Percentiles rank a stretch among this genome's conserved stretches.
Conservation (phyloP, 2,797 vertebrate genomes). For the Muraenolepis orangiensis region DNA sequence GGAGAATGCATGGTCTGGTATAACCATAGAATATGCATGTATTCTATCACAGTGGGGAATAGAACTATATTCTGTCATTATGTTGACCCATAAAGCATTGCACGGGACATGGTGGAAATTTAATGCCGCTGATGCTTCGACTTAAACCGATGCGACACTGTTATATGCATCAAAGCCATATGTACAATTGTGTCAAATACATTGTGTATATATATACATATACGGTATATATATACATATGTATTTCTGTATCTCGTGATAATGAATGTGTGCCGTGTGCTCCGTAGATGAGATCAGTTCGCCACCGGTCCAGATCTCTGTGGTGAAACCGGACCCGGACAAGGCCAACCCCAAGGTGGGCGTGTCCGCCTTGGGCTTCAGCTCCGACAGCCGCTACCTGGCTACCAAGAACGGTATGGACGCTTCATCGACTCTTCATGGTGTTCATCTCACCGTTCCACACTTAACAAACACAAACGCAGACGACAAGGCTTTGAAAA, state of each 20-base stretch:
- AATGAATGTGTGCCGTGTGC: background rate
- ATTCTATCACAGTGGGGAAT: too few relatives aligned
- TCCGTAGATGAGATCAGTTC: slow-evolving; percentile 80
- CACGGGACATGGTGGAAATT: background rate
- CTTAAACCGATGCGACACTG: background rate
- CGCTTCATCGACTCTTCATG: background rate
- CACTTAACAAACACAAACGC: background rate
- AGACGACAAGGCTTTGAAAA: background rate
- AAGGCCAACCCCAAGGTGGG: slow-evolving; percentile 93
- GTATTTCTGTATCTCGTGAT: background rate
- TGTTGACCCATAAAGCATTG: background rate
- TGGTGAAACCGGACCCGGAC: slow-evolving; percentile 83
- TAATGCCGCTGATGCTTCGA: background rate
- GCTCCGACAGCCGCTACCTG: slow-evolving; percentile 87
- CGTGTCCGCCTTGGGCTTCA: slow-evolving; percentile 85
- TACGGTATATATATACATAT: too few relatives aligned
- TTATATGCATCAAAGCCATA: background rate
- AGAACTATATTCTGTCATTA: background rate
- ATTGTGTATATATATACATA: too few relatives aligned
- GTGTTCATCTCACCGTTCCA: background rate
- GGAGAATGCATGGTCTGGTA: background rate
- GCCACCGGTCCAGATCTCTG: slow-evolving; percentile 79
- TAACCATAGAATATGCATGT: background rate
- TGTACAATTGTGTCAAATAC: background rate
- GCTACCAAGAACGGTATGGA: slow-evolving; percentile 89